These are phyloP conservation scores for Battus philenor DNA, from an alignment of 1,140 invertebrate species.

Conservation along the genomic window DNA sequence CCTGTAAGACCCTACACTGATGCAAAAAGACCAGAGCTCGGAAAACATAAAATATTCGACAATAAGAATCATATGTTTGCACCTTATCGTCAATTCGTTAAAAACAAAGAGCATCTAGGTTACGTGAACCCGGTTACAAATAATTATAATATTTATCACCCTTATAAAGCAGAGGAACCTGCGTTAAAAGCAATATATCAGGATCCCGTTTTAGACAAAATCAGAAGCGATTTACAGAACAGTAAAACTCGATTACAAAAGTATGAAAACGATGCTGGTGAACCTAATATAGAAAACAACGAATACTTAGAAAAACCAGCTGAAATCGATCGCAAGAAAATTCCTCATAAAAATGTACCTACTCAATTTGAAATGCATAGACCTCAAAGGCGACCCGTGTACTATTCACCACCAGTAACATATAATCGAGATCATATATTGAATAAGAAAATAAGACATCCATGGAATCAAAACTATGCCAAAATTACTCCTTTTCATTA, in stretches of 20 bases:
- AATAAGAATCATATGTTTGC: slow-evolving; percentile 29
- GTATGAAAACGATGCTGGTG: slow-evolving; percentile 54
- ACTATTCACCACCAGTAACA: slow-evolving; percentile 44
- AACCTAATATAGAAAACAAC: slow-evolving; percentile 39
- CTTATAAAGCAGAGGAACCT: slow-evolving; percentile 58
- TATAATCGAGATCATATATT: slow-evolving; percentile 42
- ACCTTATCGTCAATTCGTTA: slow-evolving; percentile 41
- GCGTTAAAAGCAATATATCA: slow-evolving; percentile 55
- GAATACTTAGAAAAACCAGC: slow-evolving; percentile 54
- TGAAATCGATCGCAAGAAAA: slow-evolving; percentile 46
- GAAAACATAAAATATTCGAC: slow-evolving; percentile 45
- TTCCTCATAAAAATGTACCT: slow-evolving; percentile 54
- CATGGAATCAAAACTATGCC: slow-evolving; percentile 55
- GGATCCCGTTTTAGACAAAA: slow-evolving; percentile 59
- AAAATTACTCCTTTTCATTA: slow-evolving; percentile 67
- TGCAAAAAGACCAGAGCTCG: slow-evolving; percentile 38
- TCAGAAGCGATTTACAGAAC: slow-evolving; percentile 56
- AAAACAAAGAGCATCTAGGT: slow-evolving; percentile 25
- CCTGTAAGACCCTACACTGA: slow-evolving; percentile 47
- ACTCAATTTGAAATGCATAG: slow-evolving; percentile 58
- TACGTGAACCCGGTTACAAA: slow-evolving; percentile 35
- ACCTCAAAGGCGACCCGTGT: slow-evolving; percentile 51
- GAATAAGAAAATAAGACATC: slow-evolving; percentile 61
- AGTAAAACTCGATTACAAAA: slow-evolving; percentile 54
- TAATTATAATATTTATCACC: slow-evolving; percentile 62